Conservation (phyloP, 2,113 vertebrate species). For the Tychaedon coryphoeus region DNA sequence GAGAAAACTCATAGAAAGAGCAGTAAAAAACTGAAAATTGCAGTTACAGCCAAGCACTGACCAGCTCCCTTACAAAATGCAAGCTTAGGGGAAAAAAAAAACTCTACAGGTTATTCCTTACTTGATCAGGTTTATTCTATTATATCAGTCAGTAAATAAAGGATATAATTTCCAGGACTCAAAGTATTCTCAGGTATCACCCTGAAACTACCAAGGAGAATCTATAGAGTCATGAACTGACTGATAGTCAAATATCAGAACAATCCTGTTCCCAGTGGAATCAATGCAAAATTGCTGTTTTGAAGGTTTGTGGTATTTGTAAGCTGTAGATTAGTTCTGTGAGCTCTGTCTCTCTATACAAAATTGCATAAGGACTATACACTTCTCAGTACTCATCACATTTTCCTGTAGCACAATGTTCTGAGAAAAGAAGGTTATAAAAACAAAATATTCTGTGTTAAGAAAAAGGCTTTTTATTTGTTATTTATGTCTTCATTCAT, state of each 20-base stretch:
- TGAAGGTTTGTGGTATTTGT: background rate
- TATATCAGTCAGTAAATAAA: background rate
- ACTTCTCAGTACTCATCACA: background rate
- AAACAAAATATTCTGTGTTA: background rate
- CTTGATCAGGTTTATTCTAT: background rate
- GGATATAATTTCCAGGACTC: background rate
- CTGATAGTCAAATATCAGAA: background rate
- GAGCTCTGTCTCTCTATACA: background rate
- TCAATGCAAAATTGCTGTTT: background rate
- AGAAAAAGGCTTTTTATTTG: background rate
- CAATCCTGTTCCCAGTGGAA: background rate
- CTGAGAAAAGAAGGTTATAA: background rate
- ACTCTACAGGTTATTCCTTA: background rate
- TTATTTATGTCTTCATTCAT: background rate
- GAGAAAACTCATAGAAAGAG: background rate
- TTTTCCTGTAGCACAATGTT: background rate
- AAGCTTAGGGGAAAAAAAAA: background rate
- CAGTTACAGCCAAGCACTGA: background rate
- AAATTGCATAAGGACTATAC: background rate
- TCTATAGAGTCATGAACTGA: background rate
- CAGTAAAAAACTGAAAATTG: background rate
- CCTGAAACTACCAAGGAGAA: background rate
- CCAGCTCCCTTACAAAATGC: background rate
- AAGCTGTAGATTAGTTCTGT: background rate
- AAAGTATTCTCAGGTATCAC: background rate